Evolutionary conservation across 2,888 invertebrate genomes (phyloP).

Genomic region (Trypoxylon attenuatum): DNA sequence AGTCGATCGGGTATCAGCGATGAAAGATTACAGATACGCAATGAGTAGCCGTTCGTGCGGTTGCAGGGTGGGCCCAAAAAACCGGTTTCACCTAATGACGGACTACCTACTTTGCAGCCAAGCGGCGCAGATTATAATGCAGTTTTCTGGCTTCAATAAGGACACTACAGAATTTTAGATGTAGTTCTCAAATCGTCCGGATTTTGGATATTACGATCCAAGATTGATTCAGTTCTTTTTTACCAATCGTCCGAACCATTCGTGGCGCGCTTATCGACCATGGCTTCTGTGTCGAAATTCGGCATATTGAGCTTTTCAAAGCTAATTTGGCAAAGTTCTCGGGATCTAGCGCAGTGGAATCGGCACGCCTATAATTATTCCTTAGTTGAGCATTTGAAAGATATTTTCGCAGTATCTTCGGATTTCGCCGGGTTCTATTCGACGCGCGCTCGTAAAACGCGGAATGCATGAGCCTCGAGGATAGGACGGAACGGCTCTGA

Average conservation of each 20-base stretch:
- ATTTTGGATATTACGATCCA: too few relatives aligned
- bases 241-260: too few relatives aligned
- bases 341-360: too few relatives aligned
- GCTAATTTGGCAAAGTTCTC: too few relatives aligned
- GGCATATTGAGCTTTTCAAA: too few relatives aligned
- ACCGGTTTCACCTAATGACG: conserved; percentile 60
- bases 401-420: too few relatives aligned
- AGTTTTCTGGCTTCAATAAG: conserved; percentile 51
- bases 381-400: too few relatives aligned
- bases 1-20: conserved; percentile 31
- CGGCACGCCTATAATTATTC: too few relatives aligned
- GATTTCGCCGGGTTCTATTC: conserved; percentile 33
- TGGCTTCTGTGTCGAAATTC: too few relatives aligned
- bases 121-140: conserved; percentile 44
- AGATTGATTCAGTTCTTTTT: too few relatives aligned
- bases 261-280: too few relatives aligned
- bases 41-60: conserved; percentile 41
- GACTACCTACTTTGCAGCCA: conserved; percentile 50
- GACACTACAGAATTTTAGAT: conserved; percentile 17
- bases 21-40: conserved; percentile 41
- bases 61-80: conserved; percentile 58
- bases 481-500: not conserved
- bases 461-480: conserved; percentile 46
- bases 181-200: too few relatives aligned
- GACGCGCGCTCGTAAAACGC: conserved; percentile 36